phyloP scores from a whole-genome alignment of 2,797 vertebrate genomes.

The Sparidentex hasta region DNA sequence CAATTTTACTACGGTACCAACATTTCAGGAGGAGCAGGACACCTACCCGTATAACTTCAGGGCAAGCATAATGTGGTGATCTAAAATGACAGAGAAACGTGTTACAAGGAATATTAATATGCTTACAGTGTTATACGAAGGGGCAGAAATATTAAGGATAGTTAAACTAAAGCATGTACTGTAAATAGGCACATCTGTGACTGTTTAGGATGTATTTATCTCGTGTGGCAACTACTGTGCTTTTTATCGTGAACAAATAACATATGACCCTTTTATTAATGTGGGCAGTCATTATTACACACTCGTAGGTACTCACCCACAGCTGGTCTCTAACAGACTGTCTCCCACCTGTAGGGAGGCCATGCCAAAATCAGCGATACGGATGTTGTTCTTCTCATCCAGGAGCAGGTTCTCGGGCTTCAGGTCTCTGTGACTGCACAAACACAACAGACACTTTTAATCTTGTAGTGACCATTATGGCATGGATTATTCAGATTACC shows the following conservation, averaged over 20 bases:
- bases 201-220: background rate
- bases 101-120: conserved; percentile 15
- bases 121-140: background rate
- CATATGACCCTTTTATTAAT: background rate
- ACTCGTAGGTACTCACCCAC: conserved; percentile 88
- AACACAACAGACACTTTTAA: conserved; percentile 23
- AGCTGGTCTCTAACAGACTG: conserved; percentile 94
- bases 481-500: background rate
- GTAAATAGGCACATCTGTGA: background rate
- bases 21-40: conserved; percentile 36
- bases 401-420: conserved; percentile 95
- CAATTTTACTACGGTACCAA: conserved; percentile 25
- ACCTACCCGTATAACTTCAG: conserved; percentile 97
- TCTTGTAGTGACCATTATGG: background rate
- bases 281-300: conserved; percentile 5
- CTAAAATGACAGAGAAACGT: conserved; percentile 79
- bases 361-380: conserved; percentile 96
- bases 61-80: conserved; percentile 98
- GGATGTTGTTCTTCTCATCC: conserved; percentile 96
- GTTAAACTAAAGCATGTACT: background rate
- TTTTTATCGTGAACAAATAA: background rate
- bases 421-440: conserved; percentile 92
- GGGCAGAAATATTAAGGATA: background rate
- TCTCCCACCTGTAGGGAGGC: conserved; percentile 96
- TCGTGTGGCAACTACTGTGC: background rate